Base-by-base conservation (phyloP, 2,797 vertebrate genomes). In the Sibirionetta formosa region DNA sequence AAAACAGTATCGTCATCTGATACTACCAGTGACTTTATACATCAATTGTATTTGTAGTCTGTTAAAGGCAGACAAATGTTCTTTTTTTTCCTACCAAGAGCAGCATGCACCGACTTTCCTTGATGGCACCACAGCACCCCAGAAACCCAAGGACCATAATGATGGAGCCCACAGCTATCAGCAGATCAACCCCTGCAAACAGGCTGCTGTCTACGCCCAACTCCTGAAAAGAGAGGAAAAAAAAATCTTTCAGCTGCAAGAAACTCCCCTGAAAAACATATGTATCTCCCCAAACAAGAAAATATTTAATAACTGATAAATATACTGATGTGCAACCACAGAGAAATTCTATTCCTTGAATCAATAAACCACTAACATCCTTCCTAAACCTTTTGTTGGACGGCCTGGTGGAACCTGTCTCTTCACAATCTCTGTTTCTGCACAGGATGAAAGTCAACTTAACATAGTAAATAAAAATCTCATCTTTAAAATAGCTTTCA, bases 81-180 rank as follows among this genome's bases (percentile, higher is more conserved):
- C 57, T 44, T 44, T 44, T 73, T 51, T 64, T 68, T 70, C 77
- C 42, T 96, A 99, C 99, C 98, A 99, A 44, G 33, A 99, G 73
- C 87, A 99, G 97, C 98, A 99, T 96, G 96, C 98, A 99, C 42
- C 97, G 98, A 94, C 98, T 99, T 97, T 99, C 99, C 61, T 71
- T 98, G 60, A 98, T 64, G 40, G 99, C 99, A 7, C 99, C 99
- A 2, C 99, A 99, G 96, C 99, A 99, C 5, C 99, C 99, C 64
- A 99, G 98, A 97, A 99, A 99, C 11, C 99, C 99, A 7, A 99
- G 97, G 24, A 99, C 24, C 98, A 99, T 99, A 95, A 99, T 99
- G 87, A 99, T 97, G 48, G 98, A 89, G 2, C 99, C 99, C 94
- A 98, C 98, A 0, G 98, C 98, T 60, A 99, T 99, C 93, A 99